A percentile compares a stretch with the other conserved stretches of the same genome.
Evolutionary conservation across 2,797 vertebrate genomes (phyloP).

Genomic region (Aulostomus chinensis): DNA sequence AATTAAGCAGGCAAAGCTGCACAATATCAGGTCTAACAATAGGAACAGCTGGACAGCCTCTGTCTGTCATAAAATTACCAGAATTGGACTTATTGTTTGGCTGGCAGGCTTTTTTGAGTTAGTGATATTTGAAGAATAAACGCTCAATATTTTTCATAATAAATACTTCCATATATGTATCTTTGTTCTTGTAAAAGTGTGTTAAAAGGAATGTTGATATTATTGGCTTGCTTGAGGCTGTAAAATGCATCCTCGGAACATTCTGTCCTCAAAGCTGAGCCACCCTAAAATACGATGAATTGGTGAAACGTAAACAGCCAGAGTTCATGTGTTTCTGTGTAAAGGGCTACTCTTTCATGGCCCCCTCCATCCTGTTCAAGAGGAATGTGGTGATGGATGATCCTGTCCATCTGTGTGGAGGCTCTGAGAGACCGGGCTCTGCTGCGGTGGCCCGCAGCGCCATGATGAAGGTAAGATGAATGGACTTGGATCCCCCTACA

Average conservation of each 20-base stretch:
- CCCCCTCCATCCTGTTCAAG: constrained; percentile 98
- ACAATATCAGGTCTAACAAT: constrained; percentile 68
- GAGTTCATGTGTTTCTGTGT: constrained; percentile 33
- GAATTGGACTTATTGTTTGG: constrained; percentile 42
- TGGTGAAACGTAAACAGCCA: constrained; percentile 31
- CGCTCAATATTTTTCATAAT: neutral
- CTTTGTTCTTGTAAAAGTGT: too few species aligned
- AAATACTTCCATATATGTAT: too few species aligned
- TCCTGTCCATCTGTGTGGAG: constrained; percentile 87
- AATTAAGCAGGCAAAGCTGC: constrained; percentile 55
- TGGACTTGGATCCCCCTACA: constrained; percentile 36
- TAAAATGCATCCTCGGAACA: neutral
- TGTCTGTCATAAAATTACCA: constrained; percentile 51
- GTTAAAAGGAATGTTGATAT: constrained; percentile 2
- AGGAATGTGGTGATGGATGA: constrained; percentile 95
- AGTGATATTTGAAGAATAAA: constrained; percentile 1
- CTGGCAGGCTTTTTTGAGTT: constrained; percentile 7
- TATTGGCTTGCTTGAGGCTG: neutral
- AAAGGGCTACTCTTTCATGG: constrained; percentile 98
- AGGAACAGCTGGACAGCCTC: constrained; percentile 77
- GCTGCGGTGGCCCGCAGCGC: constrained; percentile 93
- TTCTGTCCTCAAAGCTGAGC: too few species aligned
- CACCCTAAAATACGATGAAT: constrained; percentile 5
- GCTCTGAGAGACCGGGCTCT: constrained; percentile 88
- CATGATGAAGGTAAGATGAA: constrained; percentile 94